Evolutionary conservation across 2,113 vertebrate genomes (phyloP).

Genomic region (Protomyctophum bolini): DNA sequence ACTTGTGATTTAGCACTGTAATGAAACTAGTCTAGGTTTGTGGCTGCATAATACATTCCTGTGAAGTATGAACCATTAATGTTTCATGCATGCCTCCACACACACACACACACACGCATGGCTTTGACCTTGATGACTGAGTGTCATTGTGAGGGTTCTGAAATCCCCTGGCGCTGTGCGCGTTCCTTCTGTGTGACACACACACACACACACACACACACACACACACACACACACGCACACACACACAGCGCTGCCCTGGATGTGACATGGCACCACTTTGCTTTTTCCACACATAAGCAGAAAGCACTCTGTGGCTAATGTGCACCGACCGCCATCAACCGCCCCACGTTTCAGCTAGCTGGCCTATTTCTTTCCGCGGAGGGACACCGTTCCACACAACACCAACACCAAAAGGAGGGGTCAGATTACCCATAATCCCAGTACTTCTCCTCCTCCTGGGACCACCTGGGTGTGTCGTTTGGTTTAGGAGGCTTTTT

Average conservation of each 20-base stretch:
- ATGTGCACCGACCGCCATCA: background rate
- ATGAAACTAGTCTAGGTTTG: background rate
- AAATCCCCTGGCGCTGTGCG: background rate
- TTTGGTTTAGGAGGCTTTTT: conserved; percentile 18
- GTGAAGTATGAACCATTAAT: conserved; percentile 8
- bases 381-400: conserved; percentile 42
- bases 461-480: conserved; percentile 25
- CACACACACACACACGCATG: background rate
- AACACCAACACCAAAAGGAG: conserved; percentile 35
- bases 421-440: conserved; percentile 62
- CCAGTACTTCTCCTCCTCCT: background rate
- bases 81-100: conserved; percentile 14
- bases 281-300: background rate
- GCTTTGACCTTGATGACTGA: conserved; percentile 46
- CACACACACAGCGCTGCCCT: background rate
- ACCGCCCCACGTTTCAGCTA: conserved; percentile 42
- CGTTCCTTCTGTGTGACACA: conserved; percentile 13
- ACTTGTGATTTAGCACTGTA: background rate
- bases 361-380: conserved; percentile 58
- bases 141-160: background rate
- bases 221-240: background rate
- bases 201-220: background rate
- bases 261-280: background rate
- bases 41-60: too few relatives aligned
- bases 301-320: too few relatives aligned